Evolutionary conservation across 1,140 invertebrate species (phyloP), one percentile per base, ranked within the genome.

Genomic region (Paramacrobiotus metropolitanus): DNA sequence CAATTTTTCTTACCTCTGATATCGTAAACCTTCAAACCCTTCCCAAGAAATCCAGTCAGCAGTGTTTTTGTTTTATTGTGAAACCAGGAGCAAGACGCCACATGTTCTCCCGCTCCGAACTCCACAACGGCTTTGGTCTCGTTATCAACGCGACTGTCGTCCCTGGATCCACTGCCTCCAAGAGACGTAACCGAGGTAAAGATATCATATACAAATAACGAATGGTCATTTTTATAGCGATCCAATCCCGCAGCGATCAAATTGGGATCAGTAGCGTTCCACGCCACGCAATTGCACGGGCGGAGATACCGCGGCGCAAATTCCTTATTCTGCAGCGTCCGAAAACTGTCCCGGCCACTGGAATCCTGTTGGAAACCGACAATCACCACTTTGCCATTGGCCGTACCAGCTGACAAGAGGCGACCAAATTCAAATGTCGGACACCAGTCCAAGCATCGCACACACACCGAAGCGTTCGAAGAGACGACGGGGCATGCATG

Each of bases 1-100:
- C 59, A 63, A 45, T 31, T 2, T 62, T 24, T 34, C 61, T 67
- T 75, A 91, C 88, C 87, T 81, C 88, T 77, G 0, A 92, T 77
- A 73, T 95, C 91, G 70, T 86, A 85, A n/a, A 94, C 78, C 74
- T 86, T 86, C 2, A 95, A 80, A 66, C 83, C 80, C 67, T 91
- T 92, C 64, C 83, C 81, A 73, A 87, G 92, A 75, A 90, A 84
- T 9, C 87, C 88, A 28, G 84, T 80, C 4, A 88, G 80, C 2
- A 94, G 74, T 21, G 82, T 81, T 65, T 82, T 80, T 1, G 80
- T 75, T 62, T 83, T 79, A 62, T 79, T 79, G 45, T 80, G 78
- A 64, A 89, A 83, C 89, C 90, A 95, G 61, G 82, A 79, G 29
- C 92, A 73, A 21, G 85, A 89, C 71, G 88, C 82, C 21, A 82